Base-by-base conservation (phyloP, 2,113 vertebrate species). In the Tretioscincus oriximinensis region DNA sequence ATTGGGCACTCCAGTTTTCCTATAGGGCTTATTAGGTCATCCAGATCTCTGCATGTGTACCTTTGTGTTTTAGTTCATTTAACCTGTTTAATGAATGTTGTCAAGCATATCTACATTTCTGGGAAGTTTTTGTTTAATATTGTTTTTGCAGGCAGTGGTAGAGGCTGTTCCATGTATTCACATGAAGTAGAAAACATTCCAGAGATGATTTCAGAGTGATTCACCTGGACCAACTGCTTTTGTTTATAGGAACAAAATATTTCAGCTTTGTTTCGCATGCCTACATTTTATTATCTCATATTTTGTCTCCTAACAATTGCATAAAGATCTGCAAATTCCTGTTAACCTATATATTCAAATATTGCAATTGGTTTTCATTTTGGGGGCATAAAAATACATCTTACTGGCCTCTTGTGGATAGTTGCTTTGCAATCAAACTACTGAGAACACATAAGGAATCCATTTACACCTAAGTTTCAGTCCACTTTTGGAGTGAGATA, bases 21-120 rank as follows among this genome's bases (percentile, higher is more conserved):
- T 41, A 28, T 79, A 0, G 28, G 63, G 70, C 18, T 0, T 16
- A 84, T 68, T 41, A 86, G 84, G 71, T 85, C 26, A 81, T 41
- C 0, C 1, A 16, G 28, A 67, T 60, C 80, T 73, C 73, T 81
- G 58, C 29, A 29, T 5, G 1, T 72, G 78, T 16, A 4, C 2
- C 16, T 49, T 10, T 7, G 7, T 61, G 3, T 84, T 71, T 10
- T 82, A n/a, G 77, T 87, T 76, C 26, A 72, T 49, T n/a, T 12
- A 2, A 54, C 22, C 35, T 61, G 22, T 67, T 67, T 49, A 60
- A 47, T 66, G 67, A 67, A 83, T 66, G 26, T 49, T 35, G 18
- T 54, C 70, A 49, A 51, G 16, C 8, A 31, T 66, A 29, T 66
- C 0, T 58, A 67, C 75, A 9, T 58, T 58, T 58, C 18, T 58